Evolutionary conservation across 2,888 invertebrate genomes (phyloP).

Genomic region (Clitarchus hookeri): DNA sequence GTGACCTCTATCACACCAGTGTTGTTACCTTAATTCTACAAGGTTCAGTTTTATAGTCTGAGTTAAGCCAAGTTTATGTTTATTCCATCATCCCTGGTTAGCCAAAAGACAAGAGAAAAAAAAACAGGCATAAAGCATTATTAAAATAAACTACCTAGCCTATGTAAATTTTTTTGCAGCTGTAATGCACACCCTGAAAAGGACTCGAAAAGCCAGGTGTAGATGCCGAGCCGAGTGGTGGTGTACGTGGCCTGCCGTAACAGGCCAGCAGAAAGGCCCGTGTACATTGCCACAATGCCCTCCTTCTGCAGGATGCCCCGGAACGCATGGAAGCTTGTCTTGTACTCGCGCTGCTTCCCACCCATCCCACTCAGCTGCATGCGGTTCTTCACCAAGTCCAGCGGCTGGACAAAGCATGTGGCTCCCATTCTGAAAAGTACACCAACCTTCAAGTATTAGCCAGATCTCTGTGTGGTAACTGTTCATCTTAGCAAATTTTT

Average conservation of each 20-base stretch:
- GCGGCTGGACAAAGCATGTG: conserved; percentile 92
- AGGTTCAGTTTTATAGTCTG: no score
- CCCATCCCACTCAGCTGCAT: conserved; percentile 93
- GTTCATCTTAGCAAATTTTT: no score
- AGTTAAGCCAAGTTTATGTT: no score
- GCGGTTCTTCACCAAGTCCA: conserved; percentile 96
- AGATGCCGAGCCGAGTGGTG: conserved; percentile 93
- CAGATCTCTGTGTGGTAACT: no score
- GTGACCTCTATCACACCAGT: no score
- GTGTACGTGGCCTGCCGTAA: conserved; percentile 98
- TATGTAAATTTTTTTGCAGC: neutral
- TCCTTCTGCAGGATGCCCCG: conserved; percentile 79
- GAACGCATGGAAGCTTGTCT: conserved; percentile 76
- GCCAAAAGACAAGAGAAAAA: no score
- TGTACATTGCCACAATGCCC: conserved; percentile 84
- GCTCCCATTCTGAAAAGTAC: conserved; percentile 81
- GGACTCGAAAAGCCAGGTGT: conserved; percentile 85
- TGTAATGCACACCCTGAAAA: conserved; percentile 62
- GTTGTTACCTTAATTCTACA: no score
- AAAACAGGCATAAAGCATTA: no score
- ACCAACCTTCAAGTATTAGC: no score
- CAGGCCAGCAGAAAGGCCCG: conserved; percentile 90
- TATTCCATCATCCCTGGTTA: no score
- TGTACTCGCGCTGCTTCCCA: conserved; percentile 69
- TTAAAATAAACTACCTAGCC: no score